Conservation (phyloP, 2,797 vertebrate genomes). For the Setipinna tenuifilis region DNA sequence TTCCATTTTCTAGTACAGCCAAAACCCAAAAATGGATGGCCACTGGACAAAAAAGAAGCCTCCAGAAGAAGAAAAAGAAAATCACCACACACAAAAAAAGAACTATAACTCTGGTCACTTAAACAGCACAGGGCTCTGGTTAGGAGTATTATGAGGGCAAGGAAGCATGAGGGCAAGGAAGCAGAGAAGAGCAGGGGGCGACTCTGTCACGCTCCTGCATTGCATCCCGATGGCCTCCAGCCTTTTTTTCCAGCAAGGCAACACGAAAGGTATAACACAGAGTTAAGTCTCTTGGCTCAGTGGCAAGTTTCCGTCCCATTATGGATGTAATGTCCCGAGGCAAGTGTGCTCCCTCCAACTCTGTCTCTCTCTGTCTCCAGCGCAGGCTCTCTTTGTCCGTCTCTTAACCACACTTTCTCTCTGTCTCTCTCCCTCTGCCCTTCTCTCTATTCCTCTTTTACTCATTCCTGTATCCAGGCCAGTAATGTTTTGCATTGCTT, state of each 20-base stretch:
- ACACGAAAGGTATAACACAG: slow-evolving; percentile 27
- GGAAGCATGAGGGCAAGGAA: not conserved
- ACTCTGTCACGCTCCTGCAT: not conserved
- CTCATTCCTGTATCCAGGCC: not conserved
- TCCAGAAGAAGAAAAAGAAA: not conserved
- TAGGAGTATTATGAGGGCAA: not conserved
- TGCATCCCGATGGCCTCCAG: not conserved
- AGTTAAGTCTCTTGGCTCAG: slow-evolving; percentile 26
- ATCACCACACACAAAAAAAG: not conserved
- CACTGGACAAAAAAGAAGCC: not conserved
- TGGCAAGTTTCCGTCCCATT: slow-evolving; percentile 32
- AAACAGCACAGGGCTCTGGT: not conserved
- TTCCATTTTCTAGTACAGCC: not conserved
- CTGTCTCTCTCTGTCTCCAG: not conserved
- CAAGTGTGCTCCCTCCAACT: not conserved
- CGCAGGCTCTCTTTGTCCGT: too few relatives aligned
- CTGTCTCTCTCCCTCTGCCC: not conserved
- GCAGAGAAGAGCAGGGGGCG: not conserved
- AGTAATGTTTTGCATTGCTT: not conserved
- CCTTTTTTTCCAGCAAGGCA: slow-evolving; percentile 27
- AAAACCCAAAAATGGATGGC: not conserved
- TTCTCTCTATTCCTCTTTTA: not conserved
- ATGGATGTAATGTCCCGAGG: slow-evolving; percentile 35
- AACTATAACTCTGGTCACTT: not conserved
- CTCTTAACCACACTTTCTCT: not conserved